phyloP scores from a whole-genome alignment of 2,113 vertebrate species.

The Irena cyanogastra region DNA sequence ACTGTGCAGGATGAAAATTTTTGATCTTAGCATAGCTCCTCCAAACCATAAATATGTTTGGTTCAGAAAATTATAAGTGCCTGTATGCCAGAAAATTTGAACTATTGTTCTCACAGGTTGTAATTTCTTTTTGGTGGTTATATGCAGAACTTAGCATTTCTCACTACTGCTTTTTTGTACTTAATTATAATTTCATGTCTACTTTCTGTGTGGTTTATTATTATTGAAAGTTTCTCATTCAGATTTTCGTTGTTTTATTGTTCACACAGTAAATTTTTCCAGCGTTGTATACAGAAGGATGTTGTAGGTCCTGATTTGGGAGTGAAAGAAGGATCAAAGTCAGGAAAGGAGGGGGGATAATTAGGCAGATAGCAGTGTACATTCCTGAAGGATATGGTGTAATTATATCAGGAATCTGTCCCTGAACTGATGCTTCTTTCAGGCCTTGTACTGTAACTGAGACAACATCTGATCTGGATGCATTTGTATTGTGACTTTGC shows the following conservation, averaged over 20 bases:
- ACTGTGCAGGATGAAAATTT: background rate
- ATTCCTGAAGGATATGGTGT: background rate
- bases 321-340: background rate
- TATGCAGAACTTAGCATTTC: background rate
- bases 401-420: background rate
- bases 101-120: background rate
- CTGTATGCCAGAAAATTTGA: background rate
- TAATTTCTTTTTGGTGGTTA: background rate
- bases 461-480: background rate
- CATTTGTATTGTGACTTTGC: background rate
- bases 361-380: background rate
- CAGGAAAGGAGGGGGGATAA: background rate
- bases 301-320: background rate
- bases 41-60: background rate
- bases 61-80: background rate
- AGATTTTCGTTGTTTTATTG: background rate
- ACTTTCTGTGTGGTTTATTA: background rate
- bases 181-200: background rate
- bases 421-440: background rate
- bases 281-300: background rate
- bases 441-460: background rate
- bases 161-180: background rate
- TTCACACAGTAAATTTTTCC: background rate
- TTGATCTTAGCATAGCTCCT: background rate
- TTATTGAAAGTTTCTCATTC: background rate